phyloP scores from a whole-genome alignment of 2,797 vertebrate genomes.

The Pseudotriccus pelzelni region DNA sequence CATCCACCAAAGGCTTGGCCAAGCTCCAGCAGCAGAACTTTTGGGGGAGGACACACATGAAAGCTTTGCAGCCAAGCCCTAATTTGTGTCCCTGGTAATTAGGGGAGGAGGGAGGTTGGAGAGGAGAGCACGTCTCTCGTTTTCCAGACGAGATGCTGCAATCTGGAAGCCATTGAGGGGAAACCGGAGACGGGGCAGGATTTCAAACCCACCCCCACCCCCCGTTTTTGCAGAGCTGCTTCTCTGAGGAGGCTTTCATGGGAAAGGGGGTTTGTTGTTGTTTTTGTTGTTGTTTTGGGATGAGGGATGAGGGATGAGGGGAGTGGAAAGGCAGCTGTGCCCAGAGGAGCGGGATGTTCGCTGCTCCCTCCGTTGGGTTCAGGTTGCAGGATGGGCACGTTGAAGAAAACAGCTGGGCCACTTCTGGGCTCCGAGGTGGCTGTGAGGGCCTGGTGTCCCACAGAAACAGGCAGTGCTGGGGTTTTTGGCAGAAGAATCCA shows the following conservation, averaged over 20 bases:
- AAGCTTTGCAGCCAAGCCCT: background rate
- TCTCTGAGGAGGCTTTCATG: background rate
- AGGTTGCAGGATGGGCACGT: background rate
- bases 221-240: background rate
- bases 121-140: background rate
- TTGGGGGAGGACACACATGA: background rate
- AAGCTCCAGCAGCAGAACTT: background rate
- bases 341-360: background rate
- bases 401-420: background rate
- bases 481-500: background rate
- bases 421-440: background rate
- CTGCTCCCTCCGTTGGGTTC: background rate
- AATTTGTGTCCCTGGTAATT: background rate
- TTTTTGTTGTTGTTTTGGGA: background rate
- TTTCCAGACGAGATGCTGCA: background rate
- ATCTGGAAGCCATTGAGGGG: background rate
- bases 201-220: background rate
- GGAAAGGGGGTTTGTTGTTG: background rate
- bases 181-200: background rate
- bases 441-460: background rate
- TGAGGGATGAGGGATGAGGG: background rate
- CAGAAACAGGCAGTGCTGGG: background rate
- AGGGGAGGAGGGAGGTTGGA: background rate
- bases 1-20: constrained; percentile 20
- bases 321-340: background rate